Percentiles rank a stretch among this genome's conserved stretches.
These are phyloP conservation scores for Euplexia lucipara DNA, from an alignment of 2,888 invertebrate genomes.

Conservation along the genomic window DNA sequence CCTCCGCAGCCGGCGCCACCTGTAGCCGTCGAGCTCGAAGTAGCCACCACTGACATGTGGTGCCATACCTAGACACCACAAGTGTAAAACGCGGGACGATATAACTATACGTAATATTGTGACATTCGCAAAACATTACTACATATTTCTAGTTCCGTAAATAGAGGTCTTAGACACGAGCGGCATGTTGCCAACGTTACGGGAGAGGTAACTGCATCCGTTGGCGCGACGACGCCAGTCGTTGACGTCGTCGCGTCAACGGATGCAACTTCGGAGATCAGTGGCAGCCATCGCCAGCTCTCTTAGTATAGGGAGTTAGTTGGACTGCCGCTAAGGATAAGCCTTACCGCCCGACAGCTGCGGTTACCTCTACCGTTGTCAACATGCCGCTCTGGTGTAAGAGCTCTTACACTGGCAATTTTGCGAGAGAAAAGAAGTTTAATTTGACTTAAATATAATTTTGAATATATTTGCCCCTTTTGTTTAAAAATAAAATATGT, in stretches of 20 bases:
- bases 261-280: too few species aligned
- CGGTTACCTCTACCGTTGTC: too few species aligned
- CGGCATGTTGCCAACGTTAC: too few species aligned
- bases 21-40: conserved; percentile 86
- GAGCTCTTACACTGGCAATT: conserved; percentile 25
- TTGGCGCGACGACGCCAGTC: too few species aligned
- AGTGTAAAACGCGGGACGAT: not conserved
- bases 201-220: too few species aligned
- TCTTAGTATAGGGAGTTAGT: too few species aligned
- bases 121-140: not conserved
- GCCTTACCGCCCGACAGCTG: too few species aligned
- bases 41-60: conserved; percentile 87
- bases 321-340: too few species aligned
- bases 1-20: conserved; percentile 73
- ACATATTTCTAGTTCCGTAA: conserved; percentile 7
- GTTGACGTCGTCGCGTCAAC: too few species aligned
- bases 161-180: too few species aligned
- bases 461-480: conserved; percentile 44
- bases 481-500: conserved; percentile 56
- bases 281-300: too few species aligned
- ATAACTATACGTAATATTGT: not conserved
- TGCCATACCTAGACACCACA: conserved; percentile 64
- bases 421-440: conserved; percentile 35
- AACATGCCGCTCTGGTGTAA: too few species aligned
- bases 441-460: conserved; percentile 43